Evolutionary conservation across 2,888 invertebrate species (phyloP), one percentile per base, ranked within the genome.

Genomic region (Thymelicus lineola): DNA sequence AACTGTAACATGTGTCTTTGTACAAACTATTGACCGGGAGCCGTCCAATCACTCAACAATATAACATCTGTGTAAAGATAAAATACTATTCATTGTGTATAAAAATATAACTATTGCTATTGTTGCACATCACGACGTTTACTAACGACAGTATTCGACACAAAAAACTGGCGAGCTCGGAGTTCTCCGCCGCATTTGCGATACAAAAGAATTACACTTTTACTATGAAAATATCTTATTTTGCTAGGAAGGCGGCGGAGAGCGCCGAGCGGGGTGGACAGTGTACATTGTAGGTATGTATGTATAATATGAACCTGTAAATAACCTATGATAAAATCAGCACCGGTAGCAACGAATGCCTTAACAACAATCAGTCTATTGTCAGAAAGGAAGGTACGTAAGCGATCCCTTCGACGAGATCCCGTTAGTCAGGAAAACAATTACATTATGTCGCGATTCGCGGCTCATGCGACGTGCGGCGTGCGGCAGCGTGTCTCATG

Each of bases 321-420:
- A 93, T 93, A 93, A 91, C 87, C 91, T 93, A 93, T 91, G 84
- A 83, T 90, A 90, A 91, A 93, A 92, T 87, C 88, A 93, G 93
- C 93, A 93, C 93, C 93, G 91, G 90, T 92, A 81, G 92, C 91
- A 92, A 92, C 91, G 87, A 90, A 92, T 89, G 92, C 91, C 89
- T 86, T 81, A 93, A 92, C 90, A 92, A 92, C 91, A 80, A 91
- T 93, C 93, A 93, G 93, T 93, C 93, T 93, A 93, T 93, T 93
- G 93, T 92, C 88, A 89, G 86, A 91, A 91, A 91, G 90, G 92
- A 92, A 91, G 90, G 91, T 90, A 87, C 82, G 82, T 75, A 81
- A 79, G 82, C 77, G 84, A 80, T 83, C 79, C 80, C 84, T 76
- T 79, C 80, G 81, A 85, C 89, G 85, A 88, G 86, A 80, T 84